Percentiles rank a stretch among this genome's conserved stretches.
These are phyloP conservation scores for Leguminivora glycinivorella DNA, from an alignment of 1,140 invertebrate species.

Conservation along the genomic window DNA sequence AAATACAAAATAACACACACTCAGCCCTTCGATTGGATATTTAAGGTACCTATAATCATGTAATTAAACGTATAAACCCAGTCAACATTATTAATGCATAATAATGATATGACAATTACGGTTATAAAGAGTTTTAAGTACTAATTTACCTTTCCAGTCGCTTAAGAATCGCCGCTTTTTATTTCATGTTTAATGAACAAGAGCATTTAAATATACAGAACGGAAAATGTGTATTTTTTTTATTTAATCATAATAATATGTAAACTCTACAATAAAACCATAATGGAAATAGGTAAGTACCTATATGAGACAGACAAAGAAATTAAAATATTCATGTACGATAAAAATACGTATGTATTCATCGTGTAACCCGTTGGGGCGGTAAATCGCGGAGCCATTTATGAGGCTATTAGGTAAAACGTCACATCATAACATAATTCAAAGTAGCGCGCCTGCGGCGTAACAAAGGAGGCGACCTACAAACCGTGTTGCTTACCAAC, in stretches of 20 bases:
- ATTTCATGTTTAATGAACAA: background rate
- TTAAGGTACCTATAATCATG: background rate
- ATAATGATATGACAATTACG: background rate
- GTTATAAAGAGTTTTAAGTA: background rate
- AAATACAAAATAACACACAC: no score
- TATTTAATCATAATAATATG: no score
- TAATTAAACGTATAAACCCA: background rate
- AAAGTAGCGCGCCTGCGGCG: conserved; percentile 20
- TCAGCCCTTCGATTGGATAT: background rate
- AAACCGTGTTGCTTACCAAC: conserved; percentile 20
- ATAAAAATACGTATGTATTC: background rate
- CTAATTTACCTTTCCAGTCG: background rate
- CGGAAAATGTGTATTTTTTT: no score
- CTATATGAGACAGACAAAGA: background rate
- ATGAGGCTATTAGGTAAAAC: conserved; percentile 22
- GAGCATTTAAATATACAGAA: no score
- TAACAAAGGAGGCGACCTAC: conserved; percentile 23
- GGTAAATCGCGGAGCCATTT: conserved; percentile 7
- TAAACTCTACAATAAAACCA: no score
- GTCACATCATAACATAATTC: conserved; percentile 24
- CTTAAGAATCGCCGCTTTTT: background rate
- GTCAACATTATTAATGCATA: background rate
- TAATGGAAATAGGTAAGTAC: background rate
- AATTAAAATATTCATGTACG: background rate
- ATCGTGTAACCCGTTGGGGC: background rate